phyloP scores from a whole-genome alignment of 2,113 vertebrate species.

The Tichodroma muraria region DNA sequence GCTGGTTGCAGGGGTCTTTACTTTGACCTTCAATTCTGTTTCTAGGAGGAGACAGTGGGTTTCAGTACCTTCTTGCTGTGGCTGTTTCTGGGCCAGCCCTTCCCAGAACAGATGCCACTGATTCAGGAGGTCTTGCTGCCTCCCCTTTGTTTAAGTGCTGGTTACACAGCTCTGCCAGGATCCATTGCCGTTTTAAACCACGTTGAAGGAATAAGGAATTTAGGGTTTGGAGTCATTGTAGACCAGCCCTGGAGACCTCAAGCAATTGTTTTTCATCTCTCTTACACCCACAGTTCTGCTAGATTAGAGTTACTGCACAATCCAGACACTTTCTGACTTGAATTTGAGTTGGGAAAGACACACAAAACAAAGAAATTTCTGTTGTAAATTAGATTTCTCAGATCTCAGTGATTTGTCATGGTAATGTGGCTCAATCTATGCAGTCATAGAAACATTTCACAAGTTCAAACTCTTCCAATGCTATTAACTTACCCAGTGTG shows the following conservation, averaged over 20 bases:
- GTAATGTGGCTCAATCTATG: slow-evolving; percentile 1
- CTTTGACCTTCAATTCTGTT: slow-evolving; percentile 54
- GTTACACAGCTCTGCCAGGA: slow-evolving; percentile 26
- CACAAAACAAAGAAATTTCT: background rate
- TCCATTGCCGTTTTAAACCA: slow-evolving; percentile 38
- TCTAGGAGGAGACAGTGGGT: slow-evolving; percentile 70
- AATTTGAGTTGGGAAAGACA: slow-evolving; percentile 15
- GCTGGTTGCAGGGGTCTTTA: slow-evolving; percentile 52
- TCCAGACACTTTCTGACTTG: background rate
- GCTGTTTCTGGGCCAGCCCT: slow-evolving; percentile 48
- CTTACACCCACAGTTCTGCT: slow-evolving; percentile 20
- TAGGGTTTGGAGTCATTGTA: slow-evolving; percentile 49
- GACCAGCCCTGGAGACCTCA: slow-evolving; percentile 42
- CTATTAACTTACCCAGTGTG: background rate
- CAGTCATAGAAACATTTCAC: slow-evolving; percentile 7
- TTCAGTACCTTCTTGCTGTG: slow-evolving; percentile 65
- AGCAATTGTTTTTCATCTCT: slow-evolving; percentile 43
- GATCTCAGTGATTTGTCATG: slow-evolving; percentile 24
- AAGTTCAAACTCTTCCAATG: background rate
- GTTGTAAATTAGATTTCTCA: slow-evolving; percentile 30
- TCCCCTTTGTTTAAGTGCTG: slow-evolving; percentile 68
- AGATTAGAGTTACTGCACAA: slow-evolving; percentile 7
- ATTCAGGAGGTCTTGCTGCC: slow-evolving; percentile 20
- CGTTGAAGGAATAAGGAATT: slow-evolving; percentile 45
- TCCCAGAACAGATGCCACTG: slow-evolving; percentile 58